Evolutionary conservation across 2,888 invertebrate genomes (phyloP), one percentile per base, ranked within the genome.

Genomic region (Ormyrus nitidulus): DNA sequence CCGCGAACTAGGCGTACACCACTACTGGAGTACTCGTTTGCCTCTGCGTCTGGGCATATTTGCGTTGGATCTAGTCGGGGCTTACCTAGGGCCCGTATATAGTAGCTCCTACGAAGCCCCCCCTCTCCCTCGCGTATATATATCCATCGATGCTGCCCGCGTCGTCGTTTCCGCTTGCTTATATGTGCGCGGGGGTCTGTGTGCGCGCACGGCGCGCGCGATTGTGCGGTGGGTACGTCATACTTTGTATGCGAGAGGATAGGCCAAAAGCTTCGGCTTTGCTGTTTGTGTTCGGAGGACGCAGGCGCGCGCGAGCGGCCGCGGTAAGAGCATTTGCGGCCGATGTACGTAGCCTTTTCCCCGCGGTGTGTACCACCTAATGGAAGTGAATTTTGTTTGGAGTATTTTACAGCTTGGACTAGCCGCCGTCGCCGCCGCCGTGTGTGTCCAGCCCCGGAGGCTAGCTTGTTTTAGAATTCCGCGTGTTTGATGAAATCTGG

Each of bases 31-130:
- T 34, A 34, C 56, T 54, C 68, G 53, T 62, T 61, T 61, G 61
- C 59, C 58, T 61, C n/a, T 49, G 58, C 7, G 58, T 46, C 59
- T 68, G 51, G 64, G 69, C 51, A n/a, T 80, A 80, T 80, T 81
- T 81, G 81, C 81, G 74, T 81, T 81, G 70, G 74, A 66, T 76
- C 76, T 76, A 70, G 56, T 59, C 59, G 46, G 34, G 11, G 76
- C 68, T 77, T 76, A 76, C 75, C 74, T 75, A 71, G 56, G 10
- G 11, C 56, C 49, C 44, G 6, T 34, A 44, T 77, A 48, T 46
- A 6, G 9, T 9, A 56, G 56, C 61, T 48, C 34, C 58, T 58
- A 13, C 53, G 51, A 59, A 54, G 66, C 61, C 48, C 48, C 4
- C 51, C 49, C 51, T 44, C 51, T 46, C 6, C 11, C 58, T 61